Conservation (phyloP, 1,140 invertebrate species). For the Pogonognathellus flavescens region DNA sequence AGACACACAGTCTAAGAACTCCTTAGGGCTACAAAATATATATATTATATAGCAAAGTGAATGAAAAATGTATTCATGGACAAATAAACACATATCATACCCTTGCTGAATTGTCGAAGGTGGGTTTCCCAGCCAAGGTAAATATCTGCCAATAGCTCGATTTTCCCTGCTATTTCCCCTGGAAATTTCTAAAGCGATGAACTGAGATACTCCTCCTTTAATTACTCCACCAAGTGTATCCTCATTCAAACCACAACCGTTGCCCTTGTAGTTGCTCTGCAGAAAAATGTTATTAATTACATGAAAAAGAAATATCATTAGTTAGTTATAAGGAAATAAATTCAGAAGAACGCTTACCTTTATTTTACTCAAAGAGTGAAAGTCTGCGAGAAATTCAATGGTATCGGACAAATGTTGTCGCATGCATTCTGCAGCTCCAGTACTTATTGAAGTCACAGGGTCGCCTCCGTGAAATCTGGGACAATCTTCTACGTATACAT, state of each 20-base stretch:
- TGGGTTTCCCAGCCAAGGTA: constrained; percentile 93
- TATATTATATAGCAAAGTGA: too few species aligned
- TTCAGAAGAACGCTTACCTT: constrained; percentile 78
- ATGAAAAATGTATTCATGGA: too few species aligned
- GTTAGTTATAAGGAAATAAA: not conserved
- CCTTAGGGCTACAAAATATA: constrained; percentile 84
- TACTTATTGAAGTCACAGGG: constrained; percentile 77
- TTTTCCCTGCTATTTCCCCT: constrained; percentile 88
- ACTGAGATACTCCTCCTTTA: constrained; percentile 96
- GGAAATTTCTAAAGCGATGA: constrained; percentile 92
- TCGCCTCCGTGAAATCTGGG: constrained; percentile 70
- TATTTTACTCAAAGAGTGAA: constrained; percentile 96
- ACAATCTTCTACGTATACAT: constrained; percentile 74
- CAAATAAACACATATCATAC: constrained; percentile 74
- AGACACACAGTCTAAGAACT: constrained; percentile 94
- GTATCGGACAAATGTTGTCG: constrained; percentile 92
- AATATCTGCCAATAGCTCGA: constrained; percentile 83
- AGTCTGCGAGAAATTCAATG: constrained; percentile 95
- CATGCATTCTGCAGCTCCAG: constrained; percentile 93
- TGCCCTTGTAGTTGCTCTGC: constrained; percentile 85
- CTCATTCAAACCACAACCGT: constrained; percentile 86
- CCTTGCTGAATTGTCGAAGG: constrained; percentile 88
- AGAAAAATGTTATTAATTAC: constrained; percentile 66
- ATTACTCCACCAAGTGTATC: constrained; percentile 95
- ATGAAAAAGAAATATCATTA: not conserved